Base-by-base conservation (phyloP, 2,888 invertebrate species). In the Gryllus longicercus region DNA sequence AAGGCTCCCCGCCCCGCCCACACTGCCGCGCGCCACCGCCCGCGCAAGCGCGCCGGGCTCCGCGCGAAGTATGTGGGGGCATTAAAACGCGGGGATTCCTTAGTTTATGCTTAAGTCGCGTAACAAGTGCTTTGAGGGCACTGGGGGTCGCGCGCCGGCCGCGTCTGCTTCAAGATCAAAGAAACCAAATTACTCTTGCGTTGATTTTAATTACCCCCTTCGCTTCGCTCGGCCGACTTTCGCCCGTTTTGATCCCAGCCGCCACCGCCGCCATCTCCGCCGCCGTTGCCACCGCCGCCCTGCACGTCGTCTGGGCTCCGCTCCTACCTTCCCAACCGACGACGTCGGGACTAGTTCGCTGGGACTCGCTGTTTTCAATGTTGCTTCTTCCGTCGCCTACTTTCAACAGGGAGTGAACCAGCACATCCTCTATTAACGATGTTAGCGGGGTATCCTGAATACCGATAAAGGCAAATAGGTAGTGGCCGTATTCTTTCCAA, bases 61-160 rank as follows among this genome's bases (percentile, higher is more conserved):
- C 63, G 63, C 63, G 63, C 63, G 63, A 63, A 63, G 63, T 18
- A 63, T 63, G 63, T n/a, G 63, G 63, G 16, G 63, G 63, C 63
- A 63, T 63, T 63, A 63, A 63, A 63, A 63, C 63, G 63, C 63
- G 63, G 16, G 63, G 63, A 63, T 63, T 63, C 63, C 63, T 63
- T 63, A 63, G 63, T 63, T 63, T 63, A 63, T n/a, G 63, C 63
- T 63, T 63, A 63, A 63, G 63, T 63, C 63, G 63, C 63, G 63
- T 63, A 63, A 63, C 63, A 63, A 63, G 63, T 63, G n/a, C 63
- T 63, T 63, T 63, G 63, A 63, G 63, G 63, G 16, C 63, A n/a
- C 16, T 63, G 14, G 63, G n/a, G 63, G 63, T 63, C 63, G 63
- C 63, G 63, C 63, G 63, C 63, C 63, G 14, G 16, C 63, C 63